These are phyloP conservation scores for Platanista minor DNA, from an alignment of 2,113 vertebrate genomes.

Conservation along the genomic window DNA sequence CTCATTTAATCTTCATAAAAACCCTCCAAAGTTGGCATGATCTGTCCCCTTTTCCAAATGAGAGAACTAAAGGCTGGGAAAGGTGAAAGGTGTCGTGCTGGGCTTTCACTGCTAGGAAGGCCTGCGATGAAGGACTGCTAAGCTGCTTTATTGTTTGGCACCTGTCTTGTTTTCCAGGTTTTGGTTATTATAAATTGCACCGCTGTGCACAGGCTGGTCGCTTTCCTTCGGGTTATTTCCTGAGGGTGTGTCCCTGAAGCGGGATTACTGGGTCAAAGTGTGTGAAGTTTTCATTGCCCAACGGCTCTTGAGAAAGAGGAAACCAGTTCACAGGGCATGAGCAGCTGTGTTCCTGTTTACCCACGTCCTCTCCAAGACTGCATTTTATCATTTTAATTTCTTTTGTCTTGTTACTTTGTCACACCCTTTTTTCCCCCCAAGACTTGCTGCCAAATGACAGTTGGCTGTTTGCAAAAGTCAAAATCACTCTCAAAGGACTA, in stretches of 20 bases:
- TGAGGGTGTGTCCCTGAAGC: not conserved
- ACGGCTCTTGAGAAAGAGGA: not conserved
- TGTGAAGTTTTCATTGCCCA: not conserved
- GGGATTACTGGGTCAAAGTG: not conserved
- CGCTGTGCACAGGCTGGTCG: not conserved
- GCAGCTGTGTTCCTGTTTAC: not conserved
- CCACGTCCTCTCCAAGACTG: not conserved
- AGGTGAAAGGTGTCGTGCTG: not conserved
- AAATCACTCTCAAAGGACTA: not conserved
- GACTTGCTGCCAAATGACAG: not conserved
- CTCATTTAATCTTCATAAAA: not conserved
- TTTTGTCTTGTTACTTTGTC: not conserved
- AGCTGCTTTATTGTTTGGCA: not conserved
- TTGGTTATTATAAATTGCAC: not conserved
- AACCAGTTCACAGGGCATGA: fast-evolving
- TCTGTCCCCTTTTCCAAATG: not conserved
- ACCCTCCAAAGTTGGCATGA: not conserved
- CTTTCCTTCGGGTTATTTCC: not conserved
- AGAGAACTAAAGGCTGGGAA: not conserved
- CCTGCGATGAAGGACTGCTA: fast-evolving
- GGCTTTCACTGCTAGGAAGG: not conserved
- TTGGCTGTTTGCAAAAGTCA: not conserved
- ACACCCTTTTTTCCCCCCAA: fast-evolving
- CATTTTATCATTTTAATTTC: not conserved
- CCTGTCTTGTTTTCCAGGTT: not conserved